Base-by-base conservation (phyloP, 2,113 vertebrate species). In the Urocynchramus pylzowi region DNA sequence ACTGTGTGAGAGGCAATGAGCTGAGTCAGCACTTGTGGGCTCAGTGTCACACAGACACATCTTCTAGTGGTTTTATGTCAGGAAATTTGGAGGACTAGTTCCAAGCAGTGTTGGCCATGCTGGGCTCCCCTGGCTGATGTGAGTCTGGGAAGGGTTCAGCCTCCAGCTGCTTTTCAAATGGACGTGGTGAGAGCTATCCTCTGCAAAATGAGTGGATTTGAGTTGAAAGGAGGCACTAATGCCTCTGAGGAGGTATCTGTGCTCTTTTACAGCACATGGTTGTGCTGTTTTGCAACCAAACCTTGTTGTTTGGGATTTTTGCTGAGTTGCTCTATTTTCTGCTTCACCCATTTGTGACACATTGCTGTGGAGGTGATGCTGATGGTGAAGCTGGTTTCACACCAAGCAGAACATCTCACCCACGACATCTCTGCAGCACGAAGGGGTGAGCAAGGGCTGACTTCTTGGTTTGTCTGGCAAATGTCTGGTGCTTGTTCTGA, bases 1-100 rank as follows among this genome's bases (percentile, higher is more conserved):
- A 3, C 50, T 64, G 37, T 3, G 7, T 30, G 87, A 91, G 87
- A 67, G 35, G 35, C 76, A 42, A 1, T 3, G 35, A 60, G 80
- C 80, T 68, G 81, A 81, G 54, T 81, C 87, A 93, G 92, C 74
- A 61, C 59, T 67, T 57, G 77, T 67, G 84, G 84, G 23, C 54
- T 89, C 19, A 0, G 63, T 39, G 37, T 65, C 6, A 0, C 28
- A 35, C 35, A 74, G 65, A n/a, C 54, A 69, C 27, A 20, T 39
- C 56, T 90, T 73, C 23, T 10, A 2, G 82, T 67, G 91, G 82
- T 85, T 96, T 85, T n/a, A 21, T 67, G 60, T 41, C 65, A 87
- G 78, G 69, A 33, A 84, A 53, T 85, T 19, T 42, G 69, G 54
- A 74, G 54, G 18, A 8, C 37, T 87, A 33, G 47, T 53, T 81